Evolutionary conservation across 2,113 vertebrate genomes (phyloP), one percentile per base, ranked within the genome.

Genomic region (Thinocorus orbignyianus): DNA sequence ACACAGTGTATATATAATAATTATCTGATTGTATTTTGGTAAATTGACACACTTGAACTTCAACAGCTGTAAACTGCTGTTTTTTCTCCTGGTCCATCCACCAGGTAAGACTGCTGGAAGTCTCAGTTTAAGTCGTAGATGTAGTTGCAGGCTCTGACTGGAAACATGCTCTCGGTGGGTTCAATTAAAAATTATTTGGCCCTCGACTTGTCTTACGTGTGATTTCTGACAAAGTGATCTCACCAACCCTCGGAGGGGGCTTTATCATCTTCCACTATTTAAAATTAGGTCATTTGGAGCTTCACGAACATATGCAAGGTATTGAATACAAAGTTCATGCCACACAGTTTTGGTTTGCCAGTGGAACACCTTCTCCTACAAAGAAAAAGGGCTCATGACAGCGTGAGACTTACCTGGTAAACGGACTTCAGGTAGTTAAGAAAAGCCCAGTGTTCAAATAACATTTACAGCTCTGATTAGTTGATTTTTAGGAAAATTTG

Each of bases 281-380:
- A 86, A 93, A 95, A 94, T 71, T 81, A 88, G 88, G 85, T 93
- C 64, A 74, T 9, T 37, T 42, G 5, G 88, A 94, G 76, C 52
- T 81, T 62, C 19, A 30, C 1, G 74, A 83, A 39, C 64, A 54
- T 14, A 2, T 5, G 31, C 54, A 42, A 91, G 70, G 62, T 90
- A 68, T 52, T 68, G 74, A 93, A 86, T 37, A 86, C 79, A 8
- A 96, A 78, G 73, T 64, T 73, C 42, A 66, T 1, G 1, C 42
- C 3, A 46, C 16, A 2, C 14, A 11, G 33, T 13, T 42, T 48
- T 61, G 64, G 65, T 23, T 69, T 65, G 28, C 62, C 77, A 16
- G 49, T 20, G 51, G 46, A 77, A 17, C 14, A 4, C 5, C 37
- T 37, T n/a, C 30, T 30, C 58, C 24, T 48, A 73, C 68, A 61